Conservation (phyloP, 2,797 vertebrate genomes). For the Pantherophis vulpinus region DNA sequence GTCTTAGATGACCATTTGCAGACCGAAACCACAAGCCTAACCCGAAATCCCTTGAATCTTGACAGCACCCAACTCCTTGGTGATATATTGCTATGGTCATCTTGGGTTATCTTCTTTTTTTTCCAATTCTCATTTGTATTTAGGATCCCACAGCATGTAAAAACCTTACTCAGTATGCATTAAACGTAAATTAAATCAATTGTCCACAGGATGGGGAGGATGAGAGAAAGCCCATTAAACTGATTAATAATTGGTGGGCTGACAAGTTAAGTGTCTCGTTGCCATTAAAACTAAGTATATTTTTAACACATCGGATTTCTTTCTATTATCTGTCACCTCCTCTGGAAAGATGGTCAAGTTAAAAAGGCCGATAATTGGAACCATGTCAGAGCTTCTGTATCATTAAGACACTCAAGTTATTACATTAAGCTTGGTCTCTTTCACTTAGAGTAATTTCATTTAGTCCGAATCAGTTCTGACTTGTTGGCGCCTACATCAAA, state of each 20-base stretch:
- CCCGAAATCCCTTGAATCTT: not conserved
- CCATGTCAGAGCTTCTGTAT: slow-evolving; percentile 33
- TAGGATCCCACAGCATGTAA: slow-evolving; percentile 41
- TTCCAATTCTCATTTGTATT: slow-evolving; percentile 32
- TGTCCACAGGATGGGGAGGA: slow-evolving; percentile 64
- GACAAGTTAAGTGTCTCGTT: slow-evolving; percentile 74
- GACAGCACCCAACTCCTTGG: not conserved
- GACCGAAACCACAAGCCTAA: not conserved
- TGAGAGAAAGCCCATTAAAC: slow-evolving; percentile 74
- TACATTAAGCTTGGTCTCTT: slow-evolving; percentile 24
- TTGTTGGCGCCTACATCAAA: slow-evolving; percentile 2
- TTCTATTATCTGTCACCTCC: slow-evolving; percentile 70
- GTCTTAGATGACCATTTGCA: not conserved
- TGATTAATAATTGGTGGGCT: slow-evolving; percentile 75
- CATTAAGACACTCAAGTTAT: slow-evolving; percentile 22
- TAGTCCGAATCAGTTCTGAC: slow-evolving; percentile 6
- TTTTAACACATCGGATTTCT: slow-evolving; percentile 69
- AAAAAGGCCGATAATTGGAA: slow-evolving; percentile 56
- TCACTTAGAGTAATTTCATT: slow-evolving; percentile 10
- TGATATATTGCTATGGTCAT: not conserved
- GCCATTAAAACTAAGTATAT: slow-evolving; percentile 72
- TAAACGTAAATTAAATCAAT: slow-evolving; percentile 67
- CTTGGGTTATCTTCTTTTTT: not conserved
- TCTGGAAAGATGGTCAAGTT: slow-evolving; percentile 65
- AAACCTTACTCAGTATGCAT: slow-evolving; percentile 60